phyloP scores from a whole-genome alignment of 1,140 invertebrate species.

The Teleopsis dalmanni region DNA sequence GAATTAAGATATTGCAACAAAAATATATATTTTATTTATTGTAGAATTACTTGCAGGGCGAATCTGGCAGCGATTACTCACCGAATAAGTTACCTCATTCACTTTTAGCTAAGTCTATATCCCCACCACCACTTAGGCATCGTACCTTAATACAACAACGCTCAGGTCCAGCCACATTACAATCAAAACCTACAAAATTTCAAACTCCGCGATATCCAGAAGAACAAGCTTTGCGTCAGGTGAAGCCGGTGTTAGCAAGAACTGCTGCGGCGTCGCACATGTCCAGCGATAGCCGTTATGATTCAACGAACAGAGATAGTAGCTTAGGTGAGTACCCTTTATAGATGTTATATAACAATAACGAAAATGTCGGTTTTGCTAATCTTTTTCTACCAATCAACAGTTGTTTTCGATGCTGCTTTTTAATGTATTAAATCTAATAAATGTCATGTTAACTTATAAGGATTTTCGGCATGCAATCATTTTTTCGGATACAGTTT shows the following conservation, averaged over 20 bases:
- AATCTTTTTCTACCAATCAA: constrained; percentile 2
- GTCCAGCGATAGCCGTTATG: constrained; percentile 24
- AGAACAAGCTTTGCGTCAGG: constrained; percentile 37
- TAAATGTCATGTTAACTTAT: constrained; percentile 3
- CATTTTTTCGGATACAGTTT: constrained; percentile 13
- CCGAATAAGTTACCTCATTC: constrained; percentile 46
- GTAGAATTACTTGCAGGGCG: constrained; percentile 24
- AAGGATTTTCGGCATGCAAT: neutral
- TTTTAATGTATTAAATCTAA: constrained; percentile 5
- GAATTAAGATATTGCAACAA: neutral
- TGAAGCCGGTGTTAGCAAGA: constrained; percentile 31
- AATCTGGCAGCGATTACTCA: constrained; percentile 45
- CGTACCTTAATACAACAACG: constrained; percentile 42
- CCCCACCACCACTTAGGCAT: constrained; percentile 44
- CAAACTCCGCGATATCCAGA: constrained; percentile 42
- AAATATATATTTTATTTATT: neutral
- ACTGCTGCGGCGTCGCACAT: constrained; percentile 14
- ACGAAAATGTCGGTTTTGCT: constrained; percentile 5
- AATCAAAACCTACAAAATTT: constrained; percentile 41
- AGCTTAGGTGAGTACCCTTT: constrained; percentile 32
- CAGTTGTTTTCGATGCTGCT: constrained; percentile 14
- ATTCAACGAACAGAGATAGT: constrained; percentile 35
- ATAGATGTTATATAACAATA: neutral
- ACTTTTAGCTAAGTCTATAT: constrained; percentile 45
- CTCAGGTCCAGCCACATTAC: constrained; percentile 38